Conservation (phyloP, 2,888 invertebrate species). For the Ischnus inquisitorius region DNA sequence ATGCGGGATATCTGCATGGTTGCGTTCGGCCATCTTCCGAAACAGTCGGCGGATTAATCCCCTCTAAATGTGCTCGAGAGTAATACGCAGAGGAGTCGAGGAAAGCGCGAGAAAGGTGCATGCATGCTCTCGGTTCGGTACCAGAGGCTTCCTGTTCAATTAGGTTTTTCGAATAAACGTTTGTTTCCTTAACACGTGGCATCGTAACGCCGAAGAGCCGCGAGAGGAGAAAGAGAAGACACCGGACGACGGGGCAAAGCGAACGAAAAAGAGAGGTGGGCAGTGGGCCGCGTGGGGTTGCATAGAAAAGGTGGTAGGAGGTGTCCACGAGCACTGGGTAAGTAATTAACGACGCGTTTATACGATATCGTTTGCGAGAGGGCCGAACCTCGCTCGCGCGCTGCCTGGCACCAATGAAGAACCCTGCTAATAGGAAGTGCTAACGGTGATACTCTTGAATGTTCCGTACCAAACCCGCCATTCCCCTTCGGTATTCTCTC, state of each 20-base stretch:
- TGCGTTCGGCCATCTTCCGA: slow-evolving; percentile 56
- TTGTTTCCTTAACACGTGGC: slow-evolving; percentile 80
- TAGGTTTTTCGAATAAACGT: slow-evolving; percentile 80
- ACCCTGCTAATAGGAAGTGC: slow-evolving; percentile 83
- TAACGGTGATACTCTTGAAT: slow-evolving; percentile 83
- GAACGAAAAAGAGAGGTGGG: slow-evolving; percentile 48
- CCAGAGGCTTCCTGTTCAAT: slow-evolving; percentile 76
- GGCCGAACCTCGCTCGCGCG: slow-evolving; percentile 70
- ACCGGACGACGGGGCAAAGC: slow-evolving; percentile 55
- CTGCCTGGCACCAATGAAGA: slow-evolving; percentile 79
- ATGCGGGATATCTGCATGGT: slow-evolving; percentile 34
- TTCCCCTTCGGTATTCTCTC: slow-evolving; percentile 35
- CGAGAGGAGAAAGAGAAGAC: slow-evolving; percentile 63
- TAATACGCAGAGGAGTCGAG: slow-evolving; percentile 30
- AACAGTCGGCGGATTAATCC: slow-evolving; percentile 77
- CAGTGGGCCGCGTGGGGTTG: slow-evolving; percentile 67
- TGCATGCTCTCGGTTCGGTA: slow-evolving; percentile 50
- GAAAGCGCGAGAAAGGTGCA: slow-evolving; percentile 57
- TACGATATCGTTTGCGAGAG: slow-evolving; percentile 81
- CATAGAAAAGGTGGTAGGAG: slow-evolving; percentile 63
- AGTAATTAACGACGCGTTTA: slow-evolving; percentile 83
- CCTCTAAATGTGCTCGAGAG: slow-evolving; percentile 66
- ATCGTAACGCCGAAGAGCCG: slow-evolving; percentile 74
- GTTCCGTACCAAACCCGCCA: slow-evolving; percentile 70
- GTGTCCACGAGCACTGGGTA: slow-evolving; percentile 77